A percentile compares a stretch with the other conserved stretches of the same genome.
These are phyloP conservation scores for Aethes cnicana DNA, from an alignment of 2,888 invertebrate genomes.

Conservation along the genomic window DNA sequence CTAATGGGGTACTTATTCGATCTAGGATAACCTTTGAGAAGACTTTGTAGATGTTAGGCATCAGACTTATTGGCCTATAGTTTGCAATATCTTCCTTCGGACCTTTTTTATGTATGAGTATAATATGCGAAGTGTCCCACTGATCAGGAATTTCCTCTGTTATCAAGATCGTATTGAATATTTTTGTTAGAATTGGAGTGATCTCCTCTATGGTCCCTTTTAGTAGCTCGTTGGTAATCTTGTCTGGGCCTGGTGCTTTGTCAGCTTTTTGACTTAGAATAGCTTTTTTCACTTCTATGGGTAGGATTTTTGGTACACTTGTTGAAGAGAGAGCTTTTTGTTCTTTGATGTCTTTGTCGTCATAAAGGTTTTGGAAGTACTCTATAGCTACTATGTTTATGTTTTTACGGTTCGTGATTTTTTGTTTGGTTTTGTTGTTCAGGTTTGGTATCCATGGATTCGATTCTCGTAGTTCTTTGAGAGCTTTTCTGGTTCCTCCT, in stretches of 20 bases:
- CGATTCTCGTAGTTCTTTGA: conserved; percentile 33
- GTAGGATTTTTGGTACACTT: conserved; percentile 32
- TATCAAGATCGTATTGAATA: conserved; percentile 35
- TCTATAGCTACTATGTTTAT: conserved; percentile 30
- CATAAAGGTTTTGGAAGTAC: conserved; percentile 20
- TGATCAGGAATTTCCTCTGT: conserved; percentile 28
- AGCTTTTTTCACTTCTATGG: conserved; percentile 34
- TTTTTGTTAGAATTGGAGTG: conserved; percentile 28
- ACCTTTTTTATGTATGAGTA: conserved; percentile 36
- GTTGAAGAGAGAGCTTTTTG: conserved; percentile 6
- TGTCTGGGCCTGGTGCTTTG: no score
- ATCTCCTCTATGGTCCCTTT: conserved; percentile 31
- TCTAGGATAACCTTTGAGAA: no score
- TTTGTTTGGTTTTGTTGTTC: conserved; percentile 33
- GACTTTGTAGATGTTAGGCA: no score
- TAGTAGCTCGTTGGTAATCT: conserved; percentile 35
- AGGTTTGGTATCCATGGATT: conserved; percentile 30
- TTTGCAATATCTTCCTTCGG: conserved; percentile 22
- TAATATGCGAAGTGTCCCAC: conserved; percentile 33
- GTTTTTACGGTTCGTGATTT: conserved; percentile 15
- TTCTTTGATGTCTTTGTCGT: not conserved
- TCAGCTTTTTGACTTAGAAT: no score
- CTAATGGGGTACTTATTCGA: no score
- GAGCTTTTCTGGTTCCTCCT: conserved; percentile 33
- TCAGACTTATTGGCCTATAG: no score